phyloP scores from a whole-genome alignment of 1,140 invertebrate genomes.

The Camponotus floridanus region DNA sequence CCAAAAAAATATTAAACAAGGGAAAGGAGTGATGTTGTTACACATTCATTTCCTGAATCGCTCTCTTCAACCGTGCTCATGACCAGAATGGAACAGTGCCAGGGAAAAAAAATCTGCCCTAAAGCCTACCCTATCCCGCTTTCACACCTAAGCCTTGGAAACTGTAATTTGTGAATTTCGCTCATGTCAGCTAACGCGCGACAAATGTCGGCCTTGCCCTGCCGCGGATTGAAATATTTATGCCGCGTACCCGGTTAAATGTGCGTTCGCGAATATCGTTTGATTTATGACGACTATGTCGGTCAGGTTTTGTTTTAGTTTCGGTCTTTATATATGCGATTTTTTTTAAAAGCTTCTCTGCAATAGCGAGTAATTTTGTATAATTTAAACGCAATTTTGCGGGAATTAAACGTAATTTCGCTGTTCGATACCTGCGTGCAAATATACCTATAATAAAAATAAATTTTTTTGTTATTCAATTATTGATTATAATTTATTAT shows the following conservation, averaged over 20 bases:
- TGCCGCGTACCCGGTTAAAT: conserved; percentile 41
- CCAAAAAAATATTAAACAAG: conserved; percentile 57
- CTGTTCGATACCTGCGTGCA: neutral
- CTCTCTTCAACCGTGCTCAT: neutral
- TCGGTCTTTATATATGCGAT: conserved; percentile 4
- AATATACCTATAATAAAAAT: neutral
- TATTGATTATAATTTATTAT: neutral
- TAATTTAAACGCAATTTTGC: neutral
- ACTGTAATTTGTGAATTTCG: conserved; percentile 67
- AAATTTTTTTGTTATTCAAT: neutral
- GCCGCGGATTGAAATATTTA: conserved; percentile 63
- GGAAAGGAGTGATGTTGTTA: neutral
- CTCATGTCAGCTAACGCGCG: conserved; percentile 48
- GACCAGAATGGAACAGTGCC: conserved; percentile 43
- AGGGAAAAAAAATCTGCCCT: conserved; percentile 56
- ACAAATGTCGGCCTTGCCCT: conserved; percentile 57
- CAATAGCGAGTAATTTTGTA: neutral
- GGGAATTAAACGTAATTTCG: neutral
- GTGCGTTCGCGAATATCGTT: conserved; percentile 43
- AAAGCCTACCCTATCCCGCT: conserved; percentile 15
- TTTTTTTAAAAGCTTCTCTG: conserved; percentile 6
- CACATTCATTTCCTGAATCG: conserved; percentile 50
- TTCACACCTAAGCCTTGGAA: conserved; percentile 18
- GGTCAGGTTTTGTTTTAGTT: conserved; percentile 49
- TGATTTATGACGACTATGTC: conserved; percentile 61